These are phyloP conservation scores for Nicator chloris DNA, from an alignment of 2,113 vertebrate species.

Conservation along the genomic window DNA sequence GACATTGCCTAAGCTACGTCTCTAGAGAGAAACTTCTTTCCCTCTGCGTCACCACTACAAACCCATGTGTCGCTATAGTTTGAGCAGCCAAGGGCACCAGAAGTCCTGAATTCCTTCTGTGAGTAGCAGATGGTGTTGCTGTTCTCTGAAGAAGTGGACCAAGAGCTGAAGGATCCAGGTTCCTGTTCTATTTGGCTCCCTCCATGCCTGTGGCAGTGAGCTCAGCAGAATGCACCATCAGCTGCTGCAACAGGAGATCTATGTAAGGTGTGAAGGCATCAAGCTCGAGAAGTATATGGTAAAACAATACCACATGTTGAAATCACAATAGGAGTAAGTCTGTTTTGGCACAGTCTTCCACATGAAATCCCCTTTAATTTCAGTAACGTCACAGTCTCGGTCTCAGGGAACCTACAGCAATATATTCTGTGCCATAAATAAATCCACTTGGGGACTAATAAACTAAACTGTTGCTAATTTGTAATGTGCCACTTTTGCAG, in stretches of 20 bases:
- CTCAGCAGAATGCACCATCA: constrained; percentile 3
- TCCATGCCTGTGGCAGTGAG: not conserved
- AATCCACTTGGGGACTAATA: constrained; percentile 61
- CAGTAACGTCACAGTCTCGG: constrained; percentile 36
- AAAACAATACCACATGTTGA: constrained; percentile 51
- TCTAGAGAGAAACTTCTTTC: not conserved
- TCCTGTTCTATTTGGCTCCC: not conserved
- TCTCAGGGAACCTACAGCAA: constrained; percentile 55
- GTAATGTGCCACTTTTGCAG: constrained; percentile 68
- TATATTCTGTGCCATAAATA: constrained; percentile 68
- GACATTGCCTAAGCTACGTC: not conserved
- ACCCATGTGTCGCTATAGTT: not conserved
- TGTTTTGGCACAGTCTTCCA: constrained; percentile 29
- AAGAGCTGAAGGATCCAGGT: not conserved
- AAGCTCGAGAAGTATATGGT: constrained; percentile 12
- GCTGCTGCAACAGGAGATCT: constrained; percentile 16
- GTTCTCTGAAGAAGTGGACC: not conserved
- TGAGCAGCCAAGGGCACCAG: not conserved
- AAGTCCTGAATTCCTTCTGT: not conserved
- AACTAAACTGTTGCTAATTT: constrained; percentile 69
- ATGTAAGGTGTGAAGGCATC: constrained; percentile 50
- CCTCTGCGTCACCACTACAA: not conserved
- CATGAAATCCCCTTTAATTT: constrained; percentile 59
- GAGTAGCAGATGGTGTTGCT: not conserved
- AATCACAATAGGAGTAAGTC: constrained; percentile 52